Evolutionary conservation across 1,140 invertebrate genomes (phyloP), one percentile per base, ranked within the genome.

Genomic region (Drosophila tropicalis): DNA sequence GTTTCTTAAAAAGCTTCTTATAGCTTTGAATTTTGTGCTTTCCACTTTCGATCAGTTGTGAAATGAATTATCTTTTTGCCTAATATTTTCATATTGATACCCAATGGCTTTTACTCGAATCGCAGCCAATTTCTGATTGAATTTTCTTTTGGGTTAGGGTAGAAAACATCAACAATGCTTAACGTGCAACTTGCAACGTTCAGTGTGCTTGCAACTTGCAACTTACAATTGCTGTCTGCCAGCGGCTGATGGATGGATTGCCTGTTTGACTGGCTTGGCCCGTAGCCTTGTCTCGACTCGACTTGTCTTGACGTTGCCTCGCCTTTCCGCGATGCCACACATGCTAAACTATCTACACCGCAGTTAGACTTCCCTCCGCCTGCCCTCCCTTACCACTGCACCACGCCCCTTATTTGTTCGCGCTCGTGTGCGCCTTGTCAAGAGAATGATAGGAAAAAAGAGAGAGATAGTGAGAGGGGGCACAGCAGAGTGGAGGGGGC

Each of bases 211-310:
- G 25, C 82, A 86, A 82, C 79, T 69, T 85, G 81, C 81, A 84
- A 82, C 78, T 84, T 80, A 73, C 81, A 84, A 84, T 84, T 80
- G 81, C 81, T 86, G 82, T 76, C 83, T 86, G 83, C 82, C 77
- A 76, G 66, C 84, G 76, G 76, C 73, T 87, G 84, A 87, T 87
- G 84, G 84, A 87, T 89, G 84, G 84, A 87, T 89, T 89, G 84
- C 80, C 80, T 79, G 83, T 77, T 89, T 82, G 83, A 87, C 79
- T 83, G 80, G 68, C 81, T 70, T 73, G 55, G 34, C 71, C 61
- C 55, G 67, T 61, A 54, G 41, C 61, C 65, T 70, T 67, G 34
- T 47, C 80, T 56, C 66, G 22, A 70, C 36, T 56, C 55, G 36
- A 67, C 10, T 40, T 22, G 66, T 15, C 63, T 58, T 40, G 39